phyloP scores from a whole-genome alignment of 2,797 vertebrate species.

The Parotocinclus haroldoi region DNA sequence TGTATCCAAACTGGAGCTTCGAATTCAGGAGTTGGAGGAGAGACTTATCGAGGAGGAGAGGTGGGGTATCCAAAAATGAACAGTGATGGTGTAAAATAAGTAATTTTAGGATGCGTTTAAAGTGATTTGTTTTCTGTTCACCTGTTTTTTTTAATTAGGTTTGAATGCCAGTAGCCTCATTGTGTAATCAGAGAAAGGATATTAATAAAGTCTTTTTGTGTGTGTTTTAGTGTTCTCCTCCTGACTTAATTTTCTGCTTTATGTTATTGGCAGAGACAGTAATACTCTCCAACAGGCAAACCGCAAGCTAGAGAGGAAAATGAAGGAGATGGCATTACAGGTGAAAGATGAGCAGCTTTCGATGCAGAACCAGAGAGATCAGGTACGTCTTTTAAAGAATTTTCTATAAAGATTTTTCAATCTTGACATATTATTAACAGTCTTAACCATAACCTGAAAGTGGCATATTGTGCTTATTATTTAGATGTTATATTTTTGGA shows the following conservation, averaged over 20 bases:
- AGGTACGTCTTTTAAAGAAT: constrained; percentile 67
- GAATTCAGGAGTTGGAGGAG: constrained; percentile 87
- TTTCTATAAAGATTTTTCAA: background rate
- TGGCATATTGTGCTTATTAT: no score
- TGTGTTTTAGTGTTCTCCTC: background rate
- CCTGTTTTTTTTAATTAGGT: no score
- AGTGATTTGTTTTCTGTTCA: background rate
- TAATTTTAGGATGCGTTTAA: background rate
- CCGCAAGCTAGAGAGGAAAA: constrained; percentile 90
- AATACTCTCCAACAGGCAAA: constrained; percentile 85
- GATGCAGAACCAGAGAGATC: constrained; percentile 90
- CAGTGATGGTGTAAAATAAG: no score
- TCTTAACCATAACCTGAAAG: no score
- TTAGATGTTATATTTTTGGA: no score
- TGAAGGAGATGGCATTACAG: constrained; percentile 93
- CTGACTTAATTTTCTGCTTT: background rate
- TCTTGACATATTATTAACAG: background rate
- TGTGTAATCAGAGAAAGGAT: no score
- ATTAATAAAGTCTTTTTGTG: background rate
- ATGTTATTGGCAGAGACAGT: constrained; percentile 77
- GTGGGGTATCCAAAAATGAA: constrained; percentile 56
- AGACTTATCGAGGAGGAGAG: constrained; percentile 85
- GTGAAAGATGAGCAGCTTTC: constrained; percentile 87
- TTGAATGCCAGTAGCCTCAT: no score
- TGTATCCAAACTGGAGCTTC: constrained; percentile 83